phyloP scores from a whole-genome alignment of 2,113 vertebrate genomes.

The Gallinago paraguaiae region DNA sequence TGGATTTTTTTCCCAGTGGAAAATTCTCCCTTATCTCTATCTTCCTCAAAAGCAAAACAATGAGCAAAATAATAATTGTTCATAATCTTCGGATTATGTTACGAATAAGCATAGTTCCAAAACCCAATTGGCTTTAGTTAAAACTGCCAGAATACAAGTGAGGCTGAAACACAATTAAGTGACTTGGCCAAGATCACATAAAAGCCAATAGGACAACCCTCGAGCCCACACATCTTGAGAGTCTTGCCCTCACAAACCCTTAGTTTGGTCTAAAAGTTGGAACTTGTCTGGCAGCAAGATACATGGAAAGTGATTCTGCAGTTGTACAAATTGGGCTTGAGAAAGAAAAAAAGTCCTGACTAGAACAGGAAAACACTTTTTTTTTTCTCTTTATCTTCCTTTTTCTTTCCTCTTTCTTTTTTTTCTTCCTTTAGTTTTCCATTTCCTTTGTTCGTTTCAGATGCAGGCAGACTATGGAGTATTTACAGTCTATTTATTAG shows the following conservation, averaged over 20 bases:
- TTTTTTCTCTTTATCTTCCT: background rate
- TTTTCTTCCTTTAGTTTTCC: background rate
- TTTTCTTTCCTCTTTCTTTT: background rate
- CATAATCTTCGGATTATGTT: background rate
- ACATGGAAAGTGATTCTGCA: background rate
- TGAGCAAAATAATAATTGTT: background rate
- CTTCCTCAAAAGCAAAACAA: background rate
- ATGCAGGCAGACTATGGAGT: background rate
- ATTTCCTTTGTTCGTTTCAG: background rate
- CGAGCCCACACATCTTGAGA: background rate
- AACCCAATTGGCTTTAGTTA: background rate
- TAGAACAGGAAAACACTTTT: background rate
- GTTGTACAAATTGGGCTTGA: background rate
- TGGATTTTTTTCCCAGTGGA: background rate
- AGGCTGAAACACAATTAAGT: background rate
- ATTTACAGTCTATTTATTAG: slow-evolving; percentile 5
- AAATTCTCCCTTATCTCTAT: background rate
- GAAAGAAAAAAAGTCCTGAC: background rate
- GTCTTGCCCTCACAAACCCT: background rate
- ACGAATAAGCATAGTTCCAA: background rate
- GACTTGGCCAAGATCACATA: background rate
- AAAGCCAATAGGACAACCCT: background rate
- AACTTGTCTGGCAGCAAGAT: background rate
- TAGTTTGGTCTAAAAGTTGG: background rate
- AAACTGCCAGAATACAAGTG: background rate